A percentile compares a stretch with the other conserved stretches of the same genome.
These are phyloP conservation scores for Eledona agricola DNA, from an alignment of 2,888 invertebrate genomes.

Conservation along the genomic window DNA sequence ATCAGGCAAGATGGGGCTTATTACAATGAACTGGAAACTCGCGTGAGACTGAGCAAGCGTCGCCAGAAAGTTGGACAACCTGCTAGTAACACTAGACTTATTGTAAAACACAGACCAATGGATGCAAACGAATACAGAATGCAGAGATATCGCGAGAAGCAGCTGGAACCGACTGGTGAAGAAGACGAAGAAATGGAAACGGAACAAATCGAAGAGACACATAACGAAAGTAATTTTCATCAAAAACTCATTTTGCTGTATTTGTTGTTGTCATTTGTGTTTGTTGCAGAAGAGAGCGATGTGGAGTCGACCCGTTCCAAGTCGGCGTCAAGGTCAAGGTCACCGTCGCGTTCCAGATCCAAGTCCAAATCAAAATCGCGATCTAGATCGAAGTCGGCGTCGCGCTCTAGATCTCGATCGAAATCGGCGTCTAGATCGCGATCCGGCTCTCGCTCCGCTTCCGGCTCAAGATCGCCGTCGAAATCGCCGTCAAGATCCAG, in stretches of 20 bases:
- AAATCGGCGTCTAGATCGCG: slow-evolving; percentile 57
- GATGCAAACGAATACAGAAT: slow-evolving; percentile 86
- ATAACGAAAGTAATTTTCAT: slow-evolving; percentile 55
- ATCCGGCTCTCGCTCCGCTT: slow-evolving; percentile 44
- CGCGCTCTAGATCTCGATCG: slow-evolving; percentile 54
- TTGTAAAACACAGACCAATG: slow-evolving; percentile 90
- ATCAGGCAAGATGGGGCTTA: slow-evolving; percentile 89
- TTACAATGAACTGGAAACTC: slow-evolving; percentile 95
- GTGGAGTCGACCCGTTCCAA: slow-evolving; percentile 52
- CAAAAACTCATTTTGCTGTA: neutral
- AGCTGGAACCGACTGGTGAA: slow-evolving; percentile 78
- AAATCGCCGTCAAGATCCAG: slow-evolving; percentile 50
- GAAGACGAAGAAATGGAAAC: slow-evolving; percentile 71
- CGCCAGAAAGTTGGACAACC: slow-evolving; percentile 76
- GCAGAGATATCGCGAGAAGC: slow-evolving; percentile 85
- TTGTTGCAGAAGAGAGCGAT: slow-evolving; percentile 29
- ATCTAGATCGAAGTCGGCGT: slow-evolving; percentile 36
- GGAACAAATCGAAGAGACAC: slow-evolving; percentile 73
- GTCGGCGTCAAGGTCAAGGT: slow-evolving; percentile 50
- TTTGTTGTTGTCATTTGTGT: slow-evolving; percentile 8
- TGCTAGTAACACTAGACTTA: slow-evolving; percentile 80
- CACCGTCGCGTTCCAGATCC: slow-evolving; percentile 40
- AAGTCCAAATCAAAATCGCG: slow-evolving; percentile 55
- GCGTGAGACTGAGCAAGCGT: slow-evolving; percentile 92
- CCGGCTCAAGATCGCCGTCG: slow-evolving; percentile 57